Conservation (phyloP, 2,888 invertebrate genomes). For the Xestia c-nigrum region DNA sequence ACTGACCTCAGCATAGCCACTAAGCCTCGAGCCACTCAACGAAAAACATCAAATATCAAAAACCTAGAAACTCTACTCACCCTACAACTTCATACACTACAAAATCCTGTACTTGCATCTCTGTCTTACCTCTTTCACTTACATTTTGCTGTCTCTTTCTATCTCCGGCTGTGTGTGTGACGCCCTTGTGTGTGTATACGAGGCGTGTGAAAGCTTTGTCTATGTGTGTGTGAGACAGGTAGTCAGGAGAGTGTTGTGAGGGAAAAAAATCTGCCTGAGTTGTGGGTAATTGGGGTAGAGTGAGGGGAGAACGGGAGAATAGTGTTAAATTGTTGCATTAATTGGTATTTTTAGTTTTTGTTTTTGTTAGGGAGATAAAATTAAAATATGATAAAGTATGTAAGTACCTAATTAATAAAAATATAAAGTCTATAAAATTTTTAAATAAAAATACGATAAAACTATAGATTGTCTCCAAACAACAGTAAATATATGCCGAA, state of each 20-base stretch:
- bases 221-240: slow-evolving; percentile 79
- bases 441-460: neutral
- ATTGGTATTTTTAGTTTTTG: neutral
- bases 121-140: slow-evolving; percentile 10
- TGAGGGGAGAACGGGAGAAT: neutral
- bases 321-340: neutral
- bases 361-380: neutral
- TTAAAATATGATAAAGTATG: neutral
- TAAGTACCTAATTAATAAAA: neutral
- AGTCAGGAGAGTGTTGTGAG: slow-evolving; percentile 55
- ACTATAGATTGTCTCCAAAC: neutral
- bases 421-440: no score
- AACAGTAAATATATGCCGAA: no score
- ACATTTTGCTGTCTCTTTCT: slow-evolving; percentile 43
- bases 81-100: slow-evolving; percentile 39
- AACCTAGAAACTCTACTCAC: slow-evolving; percentile 46
- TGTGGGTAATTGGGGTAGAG: slow-evolving; percentile 16
- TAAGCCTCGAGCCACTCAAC: neutral
- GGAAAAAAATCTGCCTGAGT: slow-evolving; percentile 44
- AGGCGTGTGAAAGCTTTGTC: slow-evolving; percentile 73
- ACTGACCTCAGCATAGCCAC: neutral
- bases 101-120: slow-evolving; percentile 56
- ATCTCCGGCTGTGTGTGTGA: slow-evolving; percentile 65
- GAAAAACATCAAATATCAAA: slow-evolving; percentile 30
- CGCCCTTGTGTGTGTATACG: slow-evolving; percentile 70